phyloP scores from a whole-genome alignment of 1,140 invertebrate species.

The Scaptodrosophila lebanonensis region DNA sequence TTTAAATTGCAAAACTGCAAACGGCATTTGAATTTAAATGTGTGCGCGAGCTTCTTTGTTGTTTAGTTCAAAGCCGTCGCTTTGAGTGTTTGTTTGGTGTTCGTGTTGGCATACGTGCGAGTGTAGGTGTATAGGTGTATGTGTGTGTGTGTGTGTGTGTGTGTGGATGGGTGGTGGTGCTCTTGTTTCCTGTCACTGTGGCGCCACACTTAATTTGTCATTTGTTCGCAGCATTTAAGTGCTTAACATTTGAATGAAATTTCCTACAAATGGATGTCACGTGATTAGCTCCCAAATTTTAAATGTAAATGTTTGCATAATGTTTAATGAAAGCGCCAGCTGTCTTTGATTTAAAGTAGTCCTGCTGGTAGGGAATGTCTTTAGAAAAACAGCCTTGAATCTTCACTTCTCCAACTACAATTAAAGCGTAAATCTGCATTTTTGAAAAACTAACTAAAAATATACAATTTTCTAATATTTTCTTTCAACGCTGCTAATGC shows the following conservation, averaged over 20 bases:
- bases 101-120: too few species aligned
- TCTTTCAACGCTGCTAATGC: too few species aligned
- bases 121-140: neutral
- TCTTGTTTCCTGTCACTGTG: slow-evolving; percentile 10
- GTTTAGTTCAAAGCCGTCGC: too few species aligned
- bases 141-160: neutral
- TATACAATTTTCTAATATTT: too few species aligned
- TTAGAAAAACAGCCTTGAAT: too few species aligned
- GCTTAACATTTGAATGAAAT: slow-evolving; percentile 39
- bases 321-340: too few species aligned
- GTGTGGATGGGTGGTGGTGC: slow-evolving; percentile 12
- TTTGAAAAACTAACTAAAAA: too few species aligned
- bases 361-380: too few species aligned
- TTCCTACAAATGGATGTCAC: slow-evolving; percentile 42
- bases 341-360: too few species aligned
- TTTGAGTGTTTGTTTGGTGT: too few species aligned
- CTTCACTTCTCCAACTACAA: too few species aligned
- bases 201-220: slow-evolving; percentile 34
- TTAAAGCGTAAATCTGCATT: too few species aligned
- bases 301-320: neutral
- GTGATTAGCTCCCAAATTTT: slow-evolving; percentile 7
- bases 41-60: slow-evolving; percentile 13
- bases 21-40: neutral
- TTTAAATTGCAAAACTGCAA: slow-evolving; percentile 11
- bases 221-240: slow-evolving; percentile 35